Percentiles rank a stretch among this genome's conserved stretches.
These are phyloP conservation scores for Reticulitermes lucifugus DNA, from an alignment of 2,888 invertebrate species.

Conservation along the genomic window DNA sequence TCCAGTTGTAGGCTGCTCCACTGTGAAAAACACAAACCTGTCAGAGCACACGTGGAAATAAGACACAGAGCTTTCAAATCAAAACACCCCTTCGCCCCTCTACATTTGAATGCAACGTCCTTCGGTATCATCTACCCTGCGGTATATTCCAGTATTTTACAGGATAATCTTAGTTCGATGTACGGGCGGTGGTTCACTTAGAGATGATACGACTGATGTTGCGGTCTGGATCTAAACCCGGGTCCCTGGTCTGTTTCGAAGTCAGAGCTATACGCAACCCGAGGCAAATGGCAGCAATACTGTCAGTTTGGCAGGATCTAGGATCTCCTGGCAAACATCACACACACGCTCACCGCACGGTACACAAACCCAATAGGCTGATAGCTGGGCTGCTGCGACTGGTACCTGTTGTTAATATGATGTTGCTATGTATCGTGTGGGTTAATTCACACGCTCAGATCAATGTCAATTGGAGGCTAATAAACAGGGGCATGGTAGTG, in stretches of 20 bases:
- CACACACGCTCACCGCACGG: slow-evolving; percentile 23
- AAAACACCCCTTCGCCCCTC: background rate
- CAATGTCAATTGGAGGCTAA: slow-evolving; percentile 55
- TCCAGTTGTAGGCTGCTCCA: background rate
- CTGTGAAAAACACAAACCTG: slow-evolving; percentile 19
- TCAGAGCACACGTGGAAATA: slow-evolving; percentile 25
- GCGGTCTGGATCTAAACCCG: slow-evolving; percentile 20
- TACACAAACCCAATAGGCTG: slow-evolving; percentile 48
- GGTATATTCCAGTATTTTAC: background rate
- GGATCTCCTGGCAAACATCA: slow-evolving; percentile 44
- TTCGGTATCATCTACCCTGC: background rate
- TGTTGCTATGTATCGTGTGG: slow-evolving; percentile 50
- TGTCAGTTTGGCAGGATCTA: background rate
- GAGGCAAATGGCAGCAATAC: background rate
- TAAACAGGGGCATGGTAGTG: slow-evolving; percentile 46
- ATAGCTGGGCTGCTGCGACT: background rate
- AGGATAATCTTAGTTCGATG: background rate
- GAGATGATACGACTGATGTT: background rate
- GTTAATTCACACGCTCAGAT: slow-evolving; percentile 52
- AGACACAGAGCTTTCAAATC: slow-evolving; percentile 15
- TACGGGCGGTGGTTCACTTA: background rate
- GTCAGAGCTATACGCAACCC: background rate
- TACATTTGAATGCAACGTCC: background rate
- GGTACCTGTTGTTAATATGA: slow-evolving; percentile 50
- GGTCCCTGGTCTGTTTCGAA: background rate